A percentile compares a stretch with the other conserved stretches of the same genome.
Evolutionary conservation across 2,888 invertebrate genomes (phyloP).

Genomic region (Lepetodrilus schrolli): DNA sequence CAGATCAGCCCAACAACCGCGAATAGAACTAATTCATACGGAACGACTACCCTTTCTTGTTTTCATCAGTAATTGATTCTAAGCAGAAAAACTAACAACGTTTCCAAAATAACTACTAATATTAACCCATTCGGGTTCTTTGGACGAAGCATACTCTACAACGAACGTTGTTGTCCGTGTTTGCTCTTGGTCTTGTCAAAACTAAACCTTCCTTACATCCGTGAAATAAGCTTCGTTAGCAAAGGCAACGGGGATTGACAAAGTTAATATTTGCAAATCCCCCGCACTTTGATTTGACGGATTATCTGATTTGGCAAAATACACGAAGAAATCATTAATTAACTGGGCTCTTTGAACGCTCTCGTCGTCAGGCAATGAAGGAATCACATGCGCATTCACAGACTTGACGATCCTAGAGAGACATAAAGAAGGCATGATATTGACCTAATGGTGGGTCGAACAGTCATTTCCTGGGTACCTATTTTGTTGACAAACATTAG

Average conservation of each 20-base stretch:
- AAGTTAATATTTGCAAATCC: slow-evolving; percentile 23
- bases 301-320: slow-evolving; percentile 21
- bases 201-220: too few species aligned
- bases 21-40: too few species aligned
- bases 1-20: too few species aligned
- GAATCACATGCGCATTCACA: slow-evolving; percentile 16
- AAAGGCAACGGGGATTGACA: neutral
- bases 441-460: neutral
- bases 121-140: too few species aligned
- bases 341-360: slow-evolving; percentile 7
- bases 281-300: slow-evolving; percentile 4
- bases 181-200: neutral
- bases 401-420: neutral
- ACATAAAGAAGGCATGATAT: neutral
- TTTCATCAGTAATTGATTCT: too few species aligned
- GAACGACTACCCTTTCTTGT: too few species aligned
- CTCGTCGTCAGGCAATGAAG: slow-evolving; percentile 1
- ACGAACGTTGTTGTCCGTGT: too few species aligned
- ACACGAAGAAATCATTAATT: slow-evolving; percentile 20
- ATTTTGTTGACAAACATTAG: neutral
- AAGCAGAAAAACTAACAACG: too few species aligned
- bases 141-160: too few species aligned
- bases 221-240: slow-evolving; percentile 25
- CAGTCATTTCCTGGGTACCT: neutral
- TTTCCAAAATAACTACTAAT: too few species aligned